A percentile compares a stretch with the other conserved stretches of the same genome.
These are phyloP conservation scores for Pachycephala philippinensis DNA, from an alignment of 2,113 vertebrate species.

Conservation along the genomic window DNA sequence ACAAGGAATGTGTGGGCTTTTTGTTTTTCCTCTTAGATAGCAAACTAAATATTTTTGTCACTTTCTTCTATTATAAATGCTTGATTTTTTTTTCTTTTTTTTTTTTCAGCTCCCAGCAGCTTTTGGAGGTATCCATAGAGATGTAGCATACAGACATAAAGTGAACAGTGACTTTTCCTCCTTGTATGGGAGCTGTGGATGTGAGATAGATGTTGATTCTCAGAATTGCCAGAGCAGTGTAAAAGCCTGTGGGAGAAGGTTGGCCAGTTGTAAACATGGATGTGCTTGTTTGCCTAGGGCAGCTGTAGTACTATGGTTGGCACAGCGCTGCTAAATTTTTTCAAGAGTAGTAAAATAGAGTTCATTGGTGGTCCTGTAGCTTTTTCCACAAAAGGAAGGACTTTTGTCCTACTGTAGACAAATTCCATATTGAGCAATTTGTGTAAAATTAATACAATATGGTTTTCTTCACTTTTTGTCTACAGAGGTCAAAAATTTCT, in stretches of 20 bases:
- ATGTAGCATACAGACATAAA: background rate
- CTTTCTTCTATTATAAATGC: background rate
- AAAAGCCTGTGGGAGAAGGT: background rate
- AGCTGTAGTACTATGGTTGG: background rate
- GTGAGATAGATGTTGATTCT: background rate
- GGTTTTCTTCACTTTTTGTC: background rate
- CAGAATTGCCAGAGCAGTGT: background rate
- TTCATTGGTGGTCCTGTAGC: slow-evolving; percentile 1
- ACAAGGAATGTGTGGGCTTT: background rate
- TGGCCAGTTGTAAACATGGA: background rate
- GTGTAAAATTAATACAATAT: slow-evolving; percentile 30
- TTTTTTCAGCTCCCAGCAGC: background rate
- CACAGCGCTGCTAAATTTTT: background rate
- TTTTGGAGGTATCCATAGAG: background rate
- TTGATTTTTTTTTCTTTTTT: background rate
- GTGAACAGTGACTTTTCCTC: background rate
- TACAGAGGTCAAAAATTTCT: background rate
- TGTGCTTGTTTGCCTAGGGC: background rate
- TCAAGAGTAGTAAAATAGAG: background rate
- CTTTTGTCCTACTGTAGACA: background rate
- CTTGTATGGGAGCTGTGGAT: background rate
- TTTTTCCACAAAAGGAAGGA: slow-evolving; percentile 12
- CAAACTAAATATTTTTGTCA: background rate
- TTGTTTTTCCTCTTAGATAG: background rate
- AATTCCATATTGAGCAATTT: background rate